Evolutionary conservation across 1,140 invertebrate genomes (phyloP).

Genomic region (Caenorhabditis remanei): DNA sequence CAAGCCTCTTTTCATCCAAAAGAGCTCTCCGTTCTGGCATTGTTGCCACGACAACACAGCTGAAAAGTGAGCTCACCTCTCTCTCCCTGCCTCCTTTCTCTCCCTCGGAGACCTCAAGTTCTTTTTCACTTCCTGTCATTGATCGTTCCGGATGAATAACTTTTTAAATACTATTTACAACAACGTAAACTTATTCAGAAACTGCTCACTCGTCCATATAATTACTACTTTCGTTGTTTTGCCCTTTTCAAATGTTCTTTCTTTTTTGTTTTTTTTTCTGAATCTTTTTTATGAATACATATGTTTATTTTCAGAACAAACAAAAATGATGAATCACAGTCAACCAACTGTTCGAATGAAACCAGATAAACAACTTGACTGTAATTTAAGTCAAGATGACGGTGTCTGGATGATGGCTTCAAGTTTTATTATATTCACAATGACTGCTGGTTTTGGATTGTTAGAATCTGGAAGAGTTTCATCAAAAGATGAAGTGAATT

Average conservation of each 20-base stretch:
- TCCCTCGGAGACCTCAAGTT: not conserved
- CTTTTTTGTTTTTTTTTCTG: slow-evolving; percentile 7
- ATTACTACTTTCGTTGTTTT: not conserved
- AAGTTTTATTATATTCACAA: slow-evolving; percentile 59
- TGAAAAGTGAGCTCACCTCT: slow-evolving; percentile 34
- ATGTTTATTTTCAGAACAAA: not conserved
- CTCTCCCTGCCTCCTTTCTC: not conserved
- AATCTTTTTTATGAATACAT: not conserved
- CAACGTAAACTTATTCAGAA: too few relatives aligned
- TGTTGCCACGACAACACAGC: slow-evolving; percentile 50
- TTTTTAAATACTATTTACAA: not conserved
- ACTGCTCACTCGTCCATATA: not conserved
- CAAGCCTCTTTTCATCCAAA: slow-evolving; percentile 14
- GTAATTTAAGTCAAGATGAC: slow-evolving; percentile 56
- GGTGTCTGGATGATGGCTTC: slow-evolving; percentile 58
- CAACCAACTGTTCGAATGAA: slow-evolving; percentile 15
- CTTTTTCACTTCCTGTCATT: not conserved
- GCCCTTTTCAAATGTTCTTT: not conserved
- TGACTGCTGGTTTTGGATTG: slow-evolving; percentile 81
- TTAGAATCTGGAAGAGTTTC: slow-evolving; percentile 92
- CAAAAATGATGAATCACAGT: slow-evolving; percentile 16
- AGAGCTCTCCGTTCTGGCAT: slow-evolving; percentile 7
- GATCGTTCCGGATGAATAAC: slow-evolving; percentile 30
- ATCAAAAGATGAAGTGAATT: slow-evolving; percentile 93
- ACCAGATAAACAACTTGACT: slow-evolving; percentile 36